Evolutionary conservation across 2,797 vertebrate genomes (phyloP).

Genomic region (Clamator glandarius): DNA sequence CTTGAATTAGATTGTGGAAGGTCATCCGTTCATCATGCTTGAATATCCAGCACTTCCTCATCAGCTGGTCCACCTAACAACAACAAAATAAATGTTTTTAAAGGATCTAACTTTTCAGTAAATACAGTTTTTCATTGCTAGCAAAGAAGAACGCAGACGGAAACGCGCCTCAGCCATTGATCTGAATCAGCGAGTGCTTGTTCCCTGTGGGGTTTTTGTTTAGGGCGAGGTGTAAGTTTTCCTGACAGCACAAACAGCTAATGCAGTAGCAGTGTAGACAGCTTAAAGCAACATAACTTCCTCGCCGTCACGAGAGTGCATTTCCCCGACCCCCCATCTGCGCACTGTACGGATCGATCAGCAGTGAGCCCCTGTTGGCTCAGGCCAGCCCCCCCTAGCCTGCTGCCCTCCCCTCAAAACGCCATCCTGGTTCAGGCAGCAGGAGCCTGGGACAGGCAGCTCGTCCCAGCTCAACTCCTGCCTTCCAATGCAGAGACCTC

Average conservation of each 20-base stretch:
- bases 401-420: no score
- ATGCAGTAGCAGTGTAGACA: fast-evolving
- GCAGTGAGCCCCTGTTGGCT: no score
- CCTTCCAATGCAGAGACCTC: background rate
- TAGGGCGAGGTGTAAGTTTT: background rate
- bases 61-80: slow-evolving; percentile 89
- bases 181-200: no score
- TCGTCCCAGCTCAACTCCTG: background rate
- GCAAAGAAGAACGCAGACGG: background rate
- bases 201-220: background rate
- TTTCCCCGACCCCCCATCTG: background rate
- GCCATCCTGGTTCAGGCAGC: background rate
- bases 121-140: fast-evolving
- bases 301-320: background rate
- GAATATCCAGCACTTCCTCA: slow-evolving; percentile 93
- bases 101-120: background rate
- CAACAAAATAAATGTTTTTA: background rate
- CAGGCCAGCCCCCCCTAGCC: background rate
- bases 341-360: no score
- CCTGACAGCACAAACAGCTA: background rate
- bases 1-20: slow-evolving; percentile 88
- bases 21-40: slow-evolving; percentile 84
- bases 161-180: fast-evolving
- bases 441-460: background rate
- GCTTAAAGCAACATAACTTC: background rate